Evolutionary conservation across 2,888 invertebrate genomes (phyloP), one percentile per base, ranked within the genome.

Genomic region (Perizoma flavofasciatum): DNA sequence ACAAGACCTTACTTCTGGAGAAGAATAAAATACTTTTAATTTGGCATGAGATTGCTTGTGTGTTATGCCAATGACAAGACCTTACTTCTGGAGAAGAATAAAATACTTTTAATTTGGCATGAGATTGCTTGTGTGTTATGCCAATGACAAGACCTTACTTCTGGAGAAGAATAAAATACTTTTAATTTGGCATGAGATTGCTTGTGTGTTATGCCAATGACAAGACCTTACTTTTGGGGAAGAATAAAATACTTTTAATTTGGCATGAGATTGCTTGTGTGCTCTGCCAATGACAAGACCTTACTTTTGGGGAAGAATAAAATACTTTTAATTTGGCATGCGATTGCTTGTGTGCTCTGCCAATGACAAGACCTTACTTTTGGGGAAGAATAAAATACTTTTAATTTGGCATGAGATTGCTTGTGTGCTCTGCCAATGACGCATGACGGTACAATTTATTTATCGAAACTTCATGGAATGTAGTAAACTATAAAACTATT

Each of bases 291-390:
- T 41, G 10, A n/a, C n/a, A 55, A 57, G 39, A 45, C 33, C 49
- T 54, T 58, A 50, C 49, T 55, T 57, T 58, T 57, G 65, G 55
- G n/a, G 59, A 63, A 40, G 34, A n/a, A 52, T 61, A 56, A 56
- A 47, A 47, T 49, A 52, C 47, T 50, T 56, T 61, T 56, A 61
- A 61, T 55, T 61, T 61, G 48, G 52, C 60, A 49, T 9, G 53
- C 33, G 37, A 44, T 44, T 5, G 41, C 41, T n/a, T n/a, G n/a
- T 39, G 2, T n/a, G 5, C n/a, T 41, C 41, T 10, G 41, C 41
- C 41, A 41, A 9, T 41, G 10, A n/a, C n/a, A 55, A 57, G 39
- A 45, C 33, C 49, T 54, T 58, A 50, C 49, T 55, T 57, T 58
- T 57, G 65, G 55, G n/a, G 59, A 63, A 40, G 34, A n/a, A 52